Conservation (phyloP, 1,140 invertebrate genomes). For the Rhagoletis zephyria region DNA sequence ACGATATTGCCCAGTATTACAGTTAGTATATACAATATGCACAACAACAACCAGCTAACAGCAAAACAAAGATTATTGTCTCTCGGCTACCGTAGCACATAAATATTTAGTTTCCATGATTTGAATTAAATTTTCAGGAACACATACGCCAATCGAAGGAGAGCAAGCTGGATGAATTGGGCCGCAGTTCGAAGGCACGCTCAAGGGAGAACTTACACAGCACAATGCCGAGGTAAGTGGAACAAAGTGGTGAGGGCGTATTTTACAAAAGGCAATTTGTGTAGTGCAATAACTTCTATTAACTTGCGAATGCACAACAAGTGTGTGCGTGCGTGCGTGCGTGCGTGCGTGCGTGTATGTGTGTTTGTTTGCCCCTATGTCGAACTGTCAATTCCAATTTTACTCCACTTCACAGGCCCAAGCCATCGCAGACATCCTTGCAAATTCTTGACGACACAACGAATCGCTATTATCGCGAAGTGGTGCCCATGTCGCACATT, state of each 20-base stretch:
- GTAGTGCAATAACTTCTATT: conserved; percentile 15
- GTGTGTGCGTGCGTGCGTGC: no score
- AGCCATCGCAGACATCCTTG: conserved; percentile 70
- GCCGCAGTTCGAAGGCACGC: conserved; percentile 73
- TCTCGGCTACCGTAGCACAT: background rate
- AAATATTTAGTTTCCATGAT: conserved; percentile 4
- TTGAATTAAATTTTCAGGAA: conserved; percentile 76
- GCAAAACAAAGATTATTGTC: conserved; percentile 20
- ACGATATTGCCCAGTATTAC: background rate
- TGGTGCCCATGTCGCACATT: conserved; percentile 65
- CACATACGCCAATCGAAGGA: conserved; percentile 86
- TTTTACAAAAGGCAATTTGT: conserved; percentile 12
- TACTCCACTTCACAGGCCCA: conserved; percentile 61
- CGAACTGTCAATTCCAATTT: background rate
- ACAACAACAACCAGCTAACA: background rate
- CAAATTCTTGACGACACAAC: conserved; percentile 72
- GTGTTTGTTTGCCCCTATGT: no score
- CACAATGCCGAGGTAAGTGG: conserved; percentile 64
- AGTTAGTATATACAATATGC: background rate
- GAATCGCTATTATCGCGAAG: conserved; percentile 69
- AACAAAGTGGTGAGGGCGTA: background rate
- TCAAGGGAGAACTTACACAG: conserved; percentile 70
- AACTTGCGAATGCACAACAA: background rate
- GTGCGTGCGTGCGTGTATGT: background rate
- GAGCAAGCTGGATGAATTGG: conserved; percentile 81